Base-by-base conservation (phyloP, 2,113 vertebrate species). In the Apodemus speciosus region DNA sequence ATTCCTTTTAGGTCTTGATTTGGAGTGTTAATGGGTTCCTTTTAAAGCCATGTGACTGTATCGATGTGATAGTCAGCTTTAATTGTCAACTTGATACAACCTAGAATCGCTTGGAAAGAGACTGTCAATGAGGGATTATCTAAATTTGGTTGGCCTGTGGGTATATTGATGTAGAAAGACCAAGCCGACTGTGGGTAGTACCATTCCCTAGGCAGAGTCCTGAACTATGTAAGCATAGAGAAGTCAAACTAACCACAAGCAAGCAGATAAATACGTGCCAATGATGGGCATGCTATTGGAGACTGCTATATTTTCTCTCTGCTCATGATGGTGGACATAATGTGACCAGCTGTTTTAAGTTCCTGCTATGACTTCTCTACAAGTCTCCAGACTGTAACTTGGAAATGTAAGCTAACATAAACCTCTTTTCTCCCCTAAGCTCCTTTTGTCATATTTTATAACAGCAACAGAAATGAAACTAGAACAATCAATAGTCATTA, bases 11-110 rank as follows among this genome's bases (percentile, higher is more conserved):
- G 46, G 43, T 27, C 53, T 88, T 92, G 27, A 75, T 7, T 89
- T 94, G 94, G 64, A 23, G 76, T 93, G 35, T 86, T 88, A 60
- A 95, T 94, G 53, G 89, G 53, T 73, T 79, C 49, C 25, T 18
- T 73, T 88, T 75, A 95, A 93, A 90, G 15, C 4, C 46, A 80
- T 51, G 51, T 85, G 68, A 76, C 40, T 60, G 0, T 86, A 85
- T 85, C 18, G 30, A 25, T 80, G 58, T 32, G 27, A 46, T 20
- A 32, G 58, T 84, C 43, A 46, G 40, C 4, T 84, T 64, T 81
- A 30, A 40, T 30, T 66, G 27, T 46, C 58, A 64, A 64, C 81
- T 32, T 10, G 40, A 35, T 20, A 3, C 27, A 35, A 64, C 25
- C 15, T 43, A 84, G 38, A 43, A 18, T 64, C 38, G 6, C 3